phyloP scores from a whole-genome alignment of 2,888 invertebrate genomes.

The Apotomis turbidana region DNA sequence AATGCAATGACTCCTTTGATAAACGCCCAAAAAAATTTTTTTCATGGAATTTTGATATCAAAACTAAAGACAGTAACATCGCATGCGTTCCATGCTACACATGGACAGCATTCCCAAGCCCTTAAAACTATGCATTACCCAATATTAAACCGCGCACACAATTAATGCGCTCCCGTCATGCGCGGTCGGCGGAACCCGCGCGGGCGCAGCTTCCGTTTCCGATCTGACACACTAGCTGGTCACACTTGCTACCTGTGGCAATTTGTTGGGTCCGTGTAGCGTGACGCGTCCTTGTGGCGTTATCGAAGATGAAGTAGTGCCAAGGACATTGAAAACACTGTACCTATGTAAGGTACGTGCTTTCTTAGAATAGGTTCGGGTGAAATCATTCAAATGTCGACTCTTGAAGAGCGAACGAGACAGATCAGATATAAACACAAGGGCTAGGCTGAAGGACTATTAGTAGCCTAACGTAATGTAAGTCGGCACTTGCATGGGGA shows the following conservation, averaged over 20 bases:
- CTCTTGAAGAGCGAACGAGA: no score
- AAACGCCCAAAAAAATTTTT: no score
- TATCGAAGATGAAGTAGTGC: slow-evolving; percentile 12
- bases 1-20: no score
- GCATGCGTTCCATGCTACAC: neutral
- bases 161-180: slow-evolving; percentile 39
- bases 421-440: no score
- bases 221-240: slow-evolving; percentile 63
- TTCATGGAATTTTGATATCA: no score
- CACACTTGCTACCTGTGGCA: slow-evolving; percentile 48
- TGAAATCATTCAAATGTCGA: no score
- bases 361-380: no score
- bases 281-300: slow-evolving; percentile 38
- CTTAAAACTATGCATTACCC: slow-evolving; percentile 23
- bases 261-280: slow-evolving; percentile 42
- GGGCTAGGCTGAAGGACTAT: no score
- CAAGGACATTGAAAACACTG: slow-evolving; percentile 20
- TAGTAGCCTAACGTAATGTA: no score
- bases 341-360: no score
- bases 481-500: no score
- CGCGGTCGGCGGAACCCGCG: slow-evolving; percentile 49
- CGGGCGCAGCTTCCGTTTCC: slow-evolving; percentile 80
- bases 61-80: no score
- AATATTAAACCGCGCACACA: slow-evolving; percentile 35
- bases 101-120: neutral